These are phyloP conservation scores for Drosophila nigritarsus DNA, from an alignment of 2,888 invertebrate genomes.

Conservation along the genomic window DNA sequence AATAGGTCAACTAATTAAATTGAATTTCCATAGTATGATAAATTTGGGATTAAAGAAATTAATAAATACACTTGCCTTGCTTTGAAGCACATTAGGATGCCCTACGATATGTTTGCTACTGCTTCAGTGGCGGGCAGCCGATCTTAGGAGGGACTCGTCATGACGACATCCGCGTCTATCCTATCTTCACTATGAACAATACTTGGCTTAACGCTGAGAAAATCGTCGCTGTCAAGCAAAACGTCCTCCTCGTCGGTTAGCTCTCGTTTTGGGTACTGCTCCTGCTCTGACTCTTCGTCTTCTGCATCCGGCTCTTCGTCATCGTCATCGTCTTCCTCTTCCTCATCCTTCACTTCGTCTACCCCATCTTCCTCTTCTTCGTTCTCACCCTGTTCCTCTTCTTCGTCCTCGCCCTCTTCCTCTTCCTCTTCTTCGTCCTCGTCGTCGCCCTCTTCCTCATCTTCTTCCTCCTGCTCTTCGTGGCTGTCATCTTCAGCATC, in stretches of 20 bases:
- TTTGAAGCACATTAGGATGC: conserved; percentile 13
- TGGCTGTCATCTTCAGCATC: neutral
- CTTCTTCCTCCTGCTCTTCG: neutral
- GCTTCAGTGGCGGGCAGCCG: conserved; percentile 13
- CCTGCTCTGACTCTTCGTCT: neutral
- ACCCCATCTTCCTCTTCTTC: neutral
- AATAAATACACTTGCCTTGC: conserved; percentile 29
- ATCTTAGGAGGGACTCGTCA: conserved; percentile 35
- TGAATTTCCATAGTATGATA: conserved; percentile 5
- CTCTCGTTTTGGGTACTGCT: conserved; percentile 7
- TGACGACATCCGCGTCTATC: conserved; percentile 32
- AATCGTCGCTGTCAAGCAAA: conserved; percentile 61
- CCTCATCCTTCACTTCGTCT: neutral
- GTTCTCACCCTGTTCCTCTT: neutral
- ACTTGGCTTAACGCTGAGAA: conserved; percentile 54
- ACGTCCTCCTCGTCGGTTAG: conserved; percentile 43
- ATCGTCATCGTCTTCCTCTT: conserved; percentile 1
- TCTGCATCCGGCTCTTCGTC: conserved; percentile 2
- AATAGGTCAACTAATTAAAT: conserved; percentile 46
- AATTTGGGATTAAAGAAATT: neutral
- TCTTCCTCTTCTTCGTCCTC: neutral
- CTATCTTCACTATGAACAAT: conserved; percentile 26
- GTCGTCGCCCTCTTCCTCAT: neutral
- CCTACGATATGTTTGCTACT: conserved; percentile 32
- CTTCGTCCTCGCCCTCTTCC: too few relatives aligned